Evolutionary conservation across 2,888 invertebrate species (phyloP), one percentile per base, ranked within the genome.

Genomic region (Penaeus monodon): DNA sequence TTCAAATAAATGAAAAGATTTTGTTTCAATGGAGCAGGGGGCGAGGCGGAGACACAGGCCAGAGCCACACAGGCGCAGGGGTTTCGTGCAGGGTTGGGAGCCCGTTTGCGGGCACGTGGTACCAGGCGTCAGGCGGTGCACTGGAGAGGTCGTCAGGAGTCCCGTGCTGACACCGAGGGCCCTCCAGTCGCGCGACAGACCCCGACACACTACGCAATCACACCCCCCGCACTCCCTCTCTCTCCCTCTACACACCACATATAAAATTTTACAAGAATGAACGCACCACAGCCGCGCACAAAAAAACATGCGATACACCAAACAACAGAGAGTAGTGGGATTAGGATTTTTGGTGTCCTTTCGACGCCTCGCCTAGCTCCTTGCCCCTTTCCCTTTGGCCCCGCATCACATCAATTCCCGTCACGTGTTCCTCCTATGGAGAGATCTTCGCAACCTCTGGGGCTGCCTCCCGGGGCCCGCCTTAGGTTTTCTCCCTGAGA

Each of bases 71-170:
- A n/a, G 22, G 44, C 49, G 24, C 22, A 44, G 38, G 76, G 17
- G 76, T 38, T 22, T 76, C 44, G 44, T 20, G 44, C 22, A 17
- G 57, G 57, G 57, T n/a, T 57, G 57, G 77, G 70, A 78, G 84
- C 78, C 84, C 79, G 84, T 84, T 84, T 79, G 84, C 84, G 84
- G 84, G 79, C 84, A 84, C 78, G 78, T 84, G 84, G 84, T 84
- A 84, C 84, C 78, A 63, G 84, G 84, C 84, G 84, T 84, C 84
- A 84, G 84, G 84, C 84, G 84, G 84, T 57, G 70, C 68, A 38
- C 64, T 84, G 84, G 78, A 84, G 84, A 84, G 84, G 64, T 76
- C 84, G 84, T 84, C 84, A 84, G 84, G 84, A 68, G 78, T 78
- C 77, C 84, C 77, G n/a, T 78, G 84, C 84, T 84, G 84, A 84